phyloP scores from a whole-genome alignment of 2,888 invertebrate species.

The Drosophila picticornis region DNA sequence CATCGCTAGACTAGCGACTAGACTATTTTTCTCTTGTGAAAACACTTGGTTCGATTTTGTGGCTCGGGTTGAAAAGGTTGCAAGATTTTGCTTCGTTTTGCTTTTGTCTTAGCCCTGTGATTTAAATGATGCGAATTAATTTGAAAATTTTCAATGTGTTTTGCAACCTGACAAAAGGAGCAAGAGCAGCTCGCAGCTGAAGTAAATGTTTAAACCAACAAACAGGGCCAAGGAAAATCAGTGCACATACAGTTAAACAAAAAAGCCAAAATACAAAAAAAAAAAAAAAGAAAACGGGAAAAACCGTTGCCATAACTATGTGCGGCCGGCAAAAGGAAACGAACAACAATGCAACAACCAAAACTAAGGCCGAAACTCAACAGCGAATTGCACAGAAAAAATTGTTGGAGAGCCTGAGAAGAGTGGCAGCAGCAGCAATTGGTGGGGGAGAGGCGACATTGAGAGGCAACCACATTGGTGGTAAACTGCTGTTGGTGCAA shows the following conservation, averaged over 20 bases:
- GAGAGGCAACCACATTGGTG: slow-evolving; percentile 76
- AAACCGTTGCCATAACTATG: slow-evolving; percentile 81
- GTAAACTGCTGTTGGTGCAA: slow-evolving; percentile 68
- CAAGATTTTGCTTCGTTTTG: slow-evolving; percentile 23
- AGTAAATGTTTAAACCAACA: slow-evolving; percentile 30
- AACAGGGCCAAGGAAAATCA: slow-evolving; percentile 60
- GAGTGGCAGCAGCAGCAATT: slow-evolving; percentile 2
- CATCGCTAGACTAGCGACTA: slow-evolving; percentile 38
- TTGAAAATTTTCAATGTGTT: slow-evolving; percentile 57
- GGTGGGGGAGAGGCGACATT: slow-evolving; percentile 26
- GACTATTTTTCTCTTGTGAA: slow-evolving; percentile 20
- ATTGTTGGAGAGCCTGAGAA: slow-evolving; percentile 62
- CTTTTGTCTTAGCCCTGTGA: slow-evolving; percentile 49
- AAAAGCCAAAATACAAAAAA: slow-evolving; percentile 61
- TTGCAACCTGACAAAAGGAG: slow-evolving; percentile 31
- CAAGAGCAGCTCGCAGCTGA: slow-evolving; percentile 7
- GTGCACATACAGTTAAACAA: slow-evolving; percentile 55
- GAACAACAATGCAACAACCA: slow-evolving; percentile 59
- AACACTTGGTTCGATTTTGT: slow-evolving; percentile 39
- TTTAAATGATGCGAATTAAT: slow-evolving; percentile 82
- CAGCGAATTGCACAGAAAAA: slow-evolving; percentile 72
- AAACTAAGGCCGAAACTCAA: slow-evolving; percentile 35
- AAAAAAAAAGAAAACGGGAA: not conserved
- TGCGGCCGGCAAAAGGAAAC: slow-evolving; percentile 69
- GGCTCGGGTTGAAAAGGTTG: slow-evolving; percentile 9